Evolutionary conservation across 2,113 vertebrate species (phyloP), one percentile per base, ranked within the genome.

Genomic region (Nothoprocta perdicaria): DNA sequence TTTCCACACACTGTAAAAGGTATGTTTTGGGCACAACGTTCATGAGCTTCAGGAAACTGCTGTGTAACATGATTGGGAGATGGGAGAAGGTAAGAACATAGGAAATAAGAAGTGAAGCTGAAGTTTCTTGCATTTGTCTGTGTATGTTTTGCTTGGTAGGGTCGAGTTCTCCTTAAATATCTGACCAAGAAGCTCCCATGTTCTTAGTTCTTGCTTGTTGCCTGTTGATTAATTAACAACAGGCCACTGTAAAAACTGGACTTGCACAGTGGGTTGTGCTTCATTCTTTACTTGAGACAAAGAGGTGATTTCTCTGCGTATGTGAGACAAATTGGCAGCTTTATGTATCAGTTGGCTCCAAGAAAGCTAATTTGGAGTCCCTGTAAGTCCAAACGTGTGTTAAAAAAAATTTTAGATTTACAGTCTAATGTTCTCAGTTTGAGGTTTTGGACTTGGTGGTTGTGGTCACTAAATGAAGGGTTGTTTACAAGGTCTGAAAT

Each of bases 391-490:
- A 61, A 90, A 80, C 23, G 16, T 5, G 1, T 26, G 21, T 78
- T 63, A 68, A 61, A 90, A 92, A 35, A 29, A 24, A 10, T 24
- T 41, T 2, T 66, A n/a, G 23, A 31, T 75, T 29, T 92, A 58
- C 40, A 90, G 62, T 33, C 3, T 38, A 4, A 14, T 17, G 9
- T 31, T 81, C 48, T 77, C 2, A 26, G 10, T 43, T 57, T 72
- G 62, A 72, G 29, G 40, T 40, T 72, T 80, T 81, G 71, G 14
- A 92, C 52, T 84, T 38, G 46, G 6, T 22, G n/a, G 86, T 75
- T 78, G 21, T 68, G 2, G 0, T n/a, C 23, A 12, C 65, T 75
- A 65, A 72, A 72, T 48, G 43, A 27, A 78, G 27, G 3, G 4
- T 33, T 53, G 18, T 72, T 77, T 72, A 9, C 27, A 79, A n/a